Evolutionary conservation across 2,888 invertebrate genomes (phyloP), one percentile per base, ranked within the genome.

Genomic region (Germaria angustata): DNA sequence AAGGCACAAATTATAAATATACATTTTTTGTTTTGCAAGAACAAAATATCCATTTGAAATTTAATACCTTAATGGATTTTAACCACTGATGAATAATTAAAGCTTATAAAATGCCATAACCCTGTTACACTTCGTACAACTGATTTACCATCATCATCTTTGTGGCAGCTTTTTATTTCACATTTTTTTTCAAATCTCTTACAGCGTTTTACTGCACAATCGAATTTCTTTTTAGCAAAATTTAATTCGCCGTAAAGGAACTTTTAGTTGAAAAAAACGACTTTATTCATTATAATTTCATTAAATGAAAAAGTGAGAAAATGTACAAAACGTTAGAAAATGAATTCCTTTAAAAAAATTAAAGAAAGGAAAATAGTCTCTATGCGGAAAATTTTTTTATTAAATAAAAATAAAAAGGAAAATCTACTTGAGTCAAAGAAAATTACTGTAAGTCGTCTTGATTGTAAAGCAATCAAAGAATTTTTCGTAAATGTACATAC

Each of bases 11-110:
- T n/a, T n/a, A n/a, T n/a, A n/a, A n/a, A n/a, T n/a, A n/a, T n/a
- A n/a, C n/a, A n/a, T n/a, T n/a, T n/a, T n/a, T n/a, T n/a, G n/a
- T n/a, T 41, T 63, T 24, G 15, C 22, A 36, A 55, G 55, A 36
- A 41, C 8, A 39, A 32, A 46, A 78, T 63, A 59, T 66, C 66
- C 61, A 77, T 78, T 75, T 86, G 89, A 87, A 89, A 89, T 85
- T 80, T 53, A 86, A 89, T 89, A 89, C 85, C 88, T 89, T 89
- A 89, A 89, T 89, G 89, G 89, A 86, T 86, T 84, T 83, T 80
- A 85, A 85, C 71, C 85, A 85, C 86, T 84, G 80, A 78, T 46
- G 80, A 82, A 84, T 85, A 53, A 88, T 88, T 88, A 87, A 87
- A 80, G 71, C 53, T 61, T 73, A 69, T 39, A 34, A 51, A 28